These are phyloP conservation scores for Acanthopleura granulata DNA, from an alignment of 2,888 invertebrate genomes.

Conservation along the genomic window DNA sequence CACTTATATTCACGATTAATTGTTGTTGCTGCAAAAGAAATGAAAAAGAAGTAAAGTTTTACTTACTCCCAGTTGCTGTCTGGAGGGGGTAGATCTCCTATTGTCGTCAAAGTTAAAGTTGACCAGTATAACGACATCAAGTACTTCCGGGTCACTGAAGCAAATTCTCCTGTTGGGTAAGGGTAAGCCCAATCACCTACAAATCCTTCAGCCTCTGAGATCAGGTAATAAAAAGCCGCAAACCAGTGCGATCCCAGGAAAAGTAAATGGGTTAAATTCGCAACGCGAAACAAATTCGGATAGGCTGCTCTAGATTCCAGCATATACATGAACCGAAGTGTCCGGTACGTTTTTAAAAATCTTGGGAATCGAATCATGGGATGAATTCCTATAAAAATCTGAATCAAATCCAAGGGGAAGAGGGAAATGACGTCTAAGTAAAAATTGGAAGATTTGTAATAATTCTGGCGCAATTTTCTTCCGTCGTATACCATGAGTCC, in stretches of 20 bases:
- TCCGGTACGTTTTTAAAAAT: constrained; percentile 80
- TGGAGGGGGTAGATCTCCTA: constrained; percentile 95
- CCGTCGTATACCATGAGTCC: constrained; percentile 95
- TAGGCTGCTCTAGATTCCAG: constrained; percentile 95
- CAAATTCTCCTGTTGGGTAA: constrained; percentile 78
- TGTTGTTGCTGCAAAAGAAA: too few species aligned
- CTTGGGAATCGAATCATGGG: constrained; percentile 82
- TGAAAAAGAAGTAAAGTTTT: constrained; percentile 10
- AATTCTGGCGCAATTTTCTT: constrained; percentile 89
- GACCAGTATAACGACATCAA: constrained; percentile 97
- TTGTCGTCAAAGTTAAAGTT: constrained; percentile 93
- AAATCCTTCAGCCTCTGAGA: constrained; percentile 79
- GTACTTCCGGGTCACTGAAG: constrained; percentile 91
- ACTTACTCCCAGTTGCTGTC: constrained; percentile 97
- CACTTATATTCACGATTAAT: too few species aligned
- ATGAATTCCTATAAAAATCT: constrained; percentile 78
- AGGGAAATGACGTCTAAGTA: constrained; percentile 86
- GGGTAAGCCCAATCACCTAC: constrained; percentile 73
- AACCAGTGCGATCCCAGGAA: constrained; percentile 97
- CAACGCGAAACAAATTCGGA: constrained; percentile 95
- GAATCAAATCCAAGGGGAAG: constrained; percentile 88
- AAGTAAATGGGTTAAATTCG: constrained; percentile 94
- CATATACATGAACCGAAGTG: constrained; percentile 89
- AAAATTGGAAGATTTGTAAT: constrained; percentile 86
- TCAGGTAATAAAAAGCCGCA: constrained; percentile 95